Conservation (phyloP, 2,888 invertebrate species). For the Calameuta filiformis region DNA sequence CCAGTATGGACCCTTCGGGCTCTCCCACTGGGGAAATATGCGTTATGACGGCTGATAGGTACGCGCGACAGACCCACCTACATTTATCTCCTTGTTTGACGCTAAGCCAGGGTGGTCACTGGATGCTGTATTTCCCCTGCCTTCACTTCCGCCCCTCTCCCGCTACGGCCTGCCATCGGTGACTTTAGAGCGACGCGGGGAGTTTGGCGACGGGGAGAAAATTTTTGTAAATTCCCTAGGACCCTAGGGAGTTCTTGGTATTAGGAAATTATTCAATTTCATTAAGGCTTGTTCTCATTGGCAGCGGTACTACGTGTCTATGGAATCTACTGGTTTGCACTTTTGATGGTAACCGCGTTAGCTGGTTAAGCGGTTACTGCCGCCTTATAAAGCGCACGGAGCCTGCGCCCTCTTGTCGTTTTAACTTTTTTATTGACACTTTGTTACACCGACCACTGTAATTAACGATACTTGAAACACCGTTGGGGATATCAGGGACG, state of each 20-base stretch:
- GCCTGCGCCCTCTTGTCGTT: conserved; percentile 24
- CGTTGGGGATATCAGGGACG: conserved; percentile 22
- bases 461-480: conserved; percentile 41
- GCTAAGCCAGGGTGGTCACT: background rate
- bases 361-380: conserved; percentile 6
- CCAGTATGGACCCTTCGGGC: conserved; percentile 24
- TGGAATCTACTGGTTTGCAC: conserved; percentile 1
- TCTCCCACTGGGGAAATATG: conserved; percentile 22
- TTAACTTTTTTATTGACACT: conserved; percentile 43
- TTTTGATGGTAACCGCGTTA: conserved; percentile 23
- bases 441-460: conserved; percentile 37
- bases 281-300: background rate
- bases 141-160: too few relatives aligned
- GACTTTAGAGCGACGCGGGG: background rate
- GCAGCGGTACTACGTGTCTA: background rate
- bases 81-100: conserved; percentile 10
- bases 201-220: background rate
- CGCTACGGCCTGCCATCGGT: background rate
- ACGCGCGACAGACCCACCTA: conserved; percentile 9
- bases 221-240: background rate
- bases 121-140: background rate
- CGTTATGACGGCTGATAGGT: conserved; percentile 33
- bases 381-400: background rate
- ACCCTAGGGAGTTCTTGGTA: background rate
- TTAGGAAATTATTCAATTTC: background rate